Percentiles rank a stretch among this genome's conserved stretches.
Evolutionary conservation across 2,797 vertebrate species (phyloP).

Genomic region (Poecilia wingei): DNA sequence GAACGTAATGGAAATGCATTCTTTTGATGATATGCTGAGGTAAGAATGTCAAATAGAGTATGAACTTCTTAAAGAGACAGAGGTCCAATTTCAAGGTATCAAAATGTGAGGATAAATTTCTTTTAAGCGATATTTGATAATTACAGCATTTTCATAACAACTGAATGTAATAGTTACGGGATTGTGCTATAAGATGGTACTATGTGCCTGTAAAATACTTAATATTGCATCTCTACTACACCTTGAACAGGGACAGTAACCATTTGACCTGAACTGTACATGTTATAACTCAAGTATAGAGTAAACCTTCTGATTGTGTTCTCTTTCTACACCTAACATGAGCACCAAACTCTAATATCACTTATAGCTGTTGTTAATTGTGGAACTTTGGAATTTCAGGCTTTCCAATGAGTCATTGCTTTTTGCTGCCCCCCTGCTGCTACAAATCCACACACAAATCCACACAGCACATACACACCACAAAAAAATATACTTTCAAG

Average conservation of each 20-base stretch:
- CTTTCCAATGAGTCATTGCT: constrained; percentile 69
- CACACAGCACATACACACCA: constrained; percentile 28
- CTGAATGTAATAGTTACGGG: no score
- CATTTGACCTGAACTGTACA: neutral
- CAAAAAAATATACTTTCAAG: constrained; percentile 46
- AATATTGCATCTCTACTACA: no score
- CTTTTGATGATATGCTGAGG: no score
- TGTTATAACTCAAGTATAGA: constrained; percentile 15
- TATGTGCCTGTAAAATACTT: no score
- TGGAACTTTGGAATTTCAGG: constrained; percentile 67
- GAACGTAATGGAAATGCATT: no score
- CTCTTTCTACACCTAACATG: constrained; percentile 18
- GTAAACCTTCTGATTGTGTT: neutral
- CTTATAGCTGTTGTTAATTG: constrained; percentile 49
- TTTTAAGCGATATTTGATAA: no score
- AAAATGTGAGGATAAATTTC: no score
- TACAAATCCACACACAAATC: constrained; percentile 26
- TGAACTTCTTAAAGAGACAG: no score
- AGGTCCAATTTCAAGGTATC: no score
- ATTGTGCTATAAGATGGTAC: no score
- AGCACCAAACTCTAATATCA: constrained; percentile 32
- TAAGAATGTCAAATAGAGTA: no score
- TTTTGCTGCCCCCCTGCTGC: constrained; percentile 54
- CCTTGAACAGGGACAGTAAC: neutral
- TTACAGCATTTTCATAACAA: no score